A percentile compares a stretch with the other conserved stretches of the same genome.
Conservation (phyloP, 2,113 vertebrate species). For the Pollimyrus isidori region DNA sequence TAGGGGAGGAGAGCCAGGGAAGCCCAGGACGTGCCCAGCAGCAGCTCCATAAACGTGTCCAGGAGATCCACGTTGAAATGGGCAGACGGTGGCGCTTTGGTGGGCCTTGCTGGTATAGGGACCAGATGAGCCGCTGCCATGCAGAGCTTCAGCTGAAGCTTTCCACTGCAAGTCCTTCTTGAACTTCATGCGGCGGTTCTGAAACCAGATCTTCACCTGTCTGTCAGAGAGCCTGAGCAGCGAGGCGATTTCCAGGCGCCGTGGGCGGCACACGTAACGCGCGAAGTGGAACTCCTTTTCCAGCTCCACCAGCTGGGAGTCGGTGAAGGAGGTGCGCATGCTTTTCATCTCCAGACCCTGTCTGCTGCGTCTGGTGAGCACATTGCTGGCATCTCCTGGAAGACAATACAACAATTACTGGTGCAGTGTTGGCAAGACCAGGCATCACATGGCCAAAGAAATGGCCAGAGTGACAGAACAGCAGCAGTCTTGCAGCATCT, state of each 20-base stretch:
- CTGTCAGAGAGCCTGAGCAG: slow-evolving; percentile 40
- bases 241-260: slow-evolving; percentile 40
- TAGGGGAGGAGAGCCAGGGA: not conserved
- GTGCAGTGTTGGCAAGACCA: not conserved
- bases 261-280: slow-evolving; percentile 41
- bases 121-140: slow-evolving; percentile 6
- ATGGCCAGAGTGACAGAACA: not conserved
- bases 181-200: slow-evolving; percentile 40
- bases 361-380: not conserved
- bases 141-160: not conserved
- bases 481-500: not conserved
- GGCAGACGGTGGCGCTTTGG: not conserved
- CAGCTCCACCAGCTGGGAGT: slow-evolving; percentile 40
- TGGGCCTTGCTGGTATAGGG: not conserved
- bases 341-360: slow-evolving; percentile 26
- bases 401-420: not conserved
- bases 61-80: not conserved
- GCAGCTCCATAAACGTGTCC: not conserved
- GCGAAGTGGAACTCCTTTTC: slow-evolving; percentile 48
- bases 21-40: not conserved
- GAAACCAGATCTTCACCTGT: slow-evolving; percentile 49
- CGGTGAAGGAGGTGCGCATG: slow-evolving; percentile 40
- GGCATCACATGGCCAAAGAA: not conserved
- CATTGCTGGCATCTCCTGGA: slow-evolving; percentile 15
- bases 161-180: slow-evolving; percentile 36